Evolutionary conservation across 2,113 vertebrate species (phyloP).

Genomic region (Platysteira castanea): DNA sequence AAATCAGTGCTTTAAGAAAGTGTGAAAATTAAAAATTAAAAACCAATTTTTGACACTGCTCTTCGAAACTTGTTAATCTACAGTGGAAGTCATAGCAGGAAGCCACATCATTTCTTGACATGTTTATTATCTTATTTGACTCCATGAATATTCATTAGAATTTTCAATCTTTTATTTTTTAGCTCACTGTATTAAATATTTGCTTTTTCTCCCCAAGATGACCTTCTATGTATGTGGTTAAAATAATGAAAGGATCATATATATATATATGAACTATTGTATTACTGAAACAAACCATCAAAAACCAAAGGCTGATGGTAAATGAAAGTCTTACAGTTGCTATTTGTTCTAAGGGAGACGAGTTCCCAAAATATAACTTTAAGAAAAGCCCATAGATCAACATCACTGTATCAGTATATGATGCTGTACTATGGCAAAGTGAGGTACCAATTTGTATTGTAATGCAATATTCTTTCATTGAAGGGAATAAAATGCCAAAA

Average conservation of each 20-base stretch:
- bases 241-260: not conserved
- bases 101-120: not conserved
- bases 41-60: not conserved
- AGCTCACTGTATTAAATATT: not conserved
- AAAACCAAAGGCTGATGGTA: not conserved
- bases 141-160: conserved; percentile 23
- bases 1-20: not conserved
- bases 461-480: not conserved
- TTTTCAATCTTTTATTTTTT: not conserved
- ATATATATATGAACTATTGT: not conserved
- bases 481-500: not conserved
- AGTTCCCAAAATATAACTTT: not conserved
- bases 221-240: not conserved
- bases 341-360: not conserved
- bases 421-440: not conserved
- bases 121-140: not conserved
- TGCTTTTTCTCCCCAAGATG: not conserved
- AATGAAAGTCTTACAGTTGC: not conserved
- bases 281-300: not conserved
- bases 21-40: not conserved
- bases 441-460: not conserved
- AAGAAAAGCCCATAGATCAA: not conserved
- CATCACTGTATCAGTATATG: not conserved
- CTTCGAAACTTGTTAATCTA: not conserved
- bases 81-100: conserved; percentile 2